Base-by-base conservation (phyloP, 2,888 invertebrate species). In the Zelleria hepariella region DNA sequence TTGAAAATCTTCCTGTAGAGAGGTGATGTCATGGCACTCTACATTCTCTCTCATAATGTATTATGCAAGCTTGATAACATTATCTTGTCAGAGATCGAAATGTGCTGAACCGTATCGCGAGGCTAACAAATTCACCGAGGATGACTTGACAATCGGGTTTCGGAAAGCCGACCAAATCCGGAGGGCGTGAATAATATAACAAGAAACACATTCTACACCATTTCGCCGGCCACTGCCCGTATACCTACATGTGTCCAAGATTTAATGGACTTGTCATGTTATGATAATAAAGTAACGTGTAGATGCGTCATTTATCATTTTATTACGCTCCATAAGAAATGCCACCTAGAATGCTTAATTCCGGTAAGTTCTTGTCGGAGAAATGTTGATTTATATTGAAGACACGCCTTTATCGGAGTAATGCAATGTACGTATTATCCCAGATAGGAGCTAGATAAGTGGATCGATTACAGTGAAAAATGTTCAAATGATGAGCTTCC, bases 191-290 rank as follows among this genome's bases (percentile, higher is more conserved):
- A 72, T 72, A 72, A 68, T 67, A 72, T 68, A 66, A 75, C 67
- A 42, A 68, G 67, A 66, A 61, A 64, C 68, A 71, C 66, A 69
- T 73, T 78, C 75, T 71, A 69, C 72, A 62, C 61, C 61, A 67
- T 68, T 69, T 66, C 62, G 64, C 67, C 63, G 61, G 62, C 63
- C 62, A 42, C 58, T 49, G 63, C 65, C 72, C 71, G n/a, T n/a
- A n/a, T n/a, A n/a, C n/a, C 70, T 73, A 77, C 76, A 77, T 73
- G 72, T 77, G 77, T 75, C 78, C 73, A 58, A 25, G 27, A 57
- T 52, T 68, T 87, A 87, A 88, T 88, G 87, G 87, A 88, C 76
- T 82, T 88, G 85, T 86, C 86, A 80, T 88, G 88, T 88, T 86
- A 87, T 86, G 85, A 69, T 84, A 87, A 87, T 86, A 15, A 76